Percentiles rank a stretch among this genome's conserved stretches.
Conservation (phyloP, 2,113 vertebrate genomes). For the Ochotona princeps region DNA sequence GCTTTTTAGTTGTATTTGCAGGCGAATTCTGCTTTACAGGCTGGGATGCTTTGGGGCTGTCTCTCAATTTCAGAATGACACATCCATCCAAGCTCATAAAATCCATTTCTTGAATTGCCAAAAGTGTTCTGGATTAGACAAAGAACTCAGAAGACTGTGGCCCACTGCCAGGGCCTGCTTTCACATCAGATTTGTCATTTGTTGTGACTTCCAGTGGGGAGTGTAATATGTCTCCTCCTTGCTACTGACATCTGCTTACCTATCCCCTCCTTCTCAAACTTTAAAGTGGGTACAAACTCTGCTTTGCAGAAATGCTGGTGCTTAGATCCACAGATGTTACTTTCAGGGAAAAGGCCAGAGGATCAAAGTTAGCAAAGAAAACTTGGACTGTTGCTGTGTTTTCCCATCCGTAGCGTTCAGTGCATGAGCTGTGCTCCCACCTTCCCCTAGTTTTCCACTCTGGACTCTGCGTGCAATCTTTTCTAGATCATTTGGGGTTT, state of each 20-base stretch:
- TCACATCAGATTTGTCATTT: background rate
- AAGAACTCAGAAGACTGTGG: background rate
- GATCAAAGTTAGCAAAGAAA: background rate
- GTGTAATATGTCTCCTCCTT: background rate
- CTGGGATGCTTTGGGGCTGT: background rate
- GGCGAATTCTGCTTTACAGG: constrained; percentile 32
- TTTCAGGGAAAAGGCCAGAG: constrained; percentile 21
- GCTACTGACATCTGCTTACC: background rate
- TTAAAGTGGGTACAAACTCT: background rate
- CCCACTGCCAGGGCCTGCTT: background rate
- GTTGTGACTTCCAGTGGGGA: background rate
- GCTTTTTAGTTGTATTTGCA: background rate
- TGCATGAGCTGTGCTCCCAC: too few species aligned
- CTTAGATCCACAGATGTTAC: background rate
- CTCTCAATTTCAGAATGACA: constrained; percentile 42
- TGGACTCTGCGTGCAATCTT: too few species aligned
- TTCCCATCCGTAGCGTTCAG: too few species aligned
- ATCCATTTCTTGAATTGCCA: background rate
- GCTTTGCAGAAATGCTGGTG: background rate
- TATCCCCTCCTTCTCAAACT: background rate
- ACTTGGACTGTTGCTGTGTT: background rate
- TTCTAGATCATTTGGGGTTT: too few species aligned
- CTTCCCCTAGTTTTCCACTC: too few species aligned
- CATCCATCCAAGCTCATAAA: constrained; percentile 31
- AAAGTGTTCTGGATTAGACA: constrained; percentile 35